Percentiles rank a stretch among this genome's conserved stretches.
phyloP scores from a whole-genome alignment of 1,140 invertebrate species.

The Drosophila ambigua region DNA sequence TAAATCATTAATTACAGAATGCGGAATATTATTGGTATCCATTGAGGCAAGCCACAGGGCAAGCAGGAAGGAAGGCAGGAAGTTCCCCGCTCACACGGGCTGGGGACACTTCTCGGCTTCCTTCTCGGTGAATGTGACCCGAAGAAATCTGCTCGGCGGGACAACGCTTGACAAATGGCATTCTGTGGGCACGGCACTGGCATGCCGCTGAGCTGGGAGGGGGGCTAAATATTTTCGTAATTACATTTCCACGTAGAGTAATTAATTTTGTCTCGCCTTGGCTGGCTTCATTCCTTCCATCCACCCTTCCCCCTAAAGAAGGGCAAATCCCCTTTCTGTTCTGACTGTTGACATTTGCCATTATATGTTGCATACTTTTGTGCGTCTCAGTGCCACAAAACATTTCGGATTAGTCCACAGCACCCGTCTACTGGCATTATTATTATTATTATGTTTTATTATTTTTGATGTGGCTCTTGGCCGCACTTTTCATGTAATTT shows the following conservation, averaged over 20 bases:
- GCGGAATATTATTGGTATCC: conserved; percentile 66
- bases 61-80: not conserved
- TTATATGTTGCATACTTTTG: conserved; percentile 75
- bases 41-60: conserved; percentile 30
- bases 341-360: conserved; percentile 79
- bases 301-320: not conserved
- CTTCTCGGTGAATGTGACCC: conserved; percentile 22
- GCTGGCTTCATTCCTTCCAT: conserved; percentile 19
- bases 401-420: conserved; percentile 57
- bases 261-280: conserved; percentile 83
- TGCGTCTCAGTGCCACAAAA: conserved; percentile 59
- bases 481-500: conserved; percentile 67
- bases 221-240: conserved; percentile 83
- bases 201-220: conserved; percentile 69
- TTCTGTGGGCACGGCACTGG: conserved; percentile 59
- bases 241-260: conserved; percentile 84
- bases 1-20: conserved; percentile 75
- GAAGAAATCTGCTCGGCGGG: conserved; percentile 50
- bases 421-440: conserved; percentile 17
- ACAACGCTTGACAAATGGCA: conserved; percentile 76
- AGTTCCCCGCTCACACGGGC: conserved; percentile 4
- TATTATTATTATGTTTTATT: conserved; percentile 71
- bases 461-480: conserved; percentile 57
- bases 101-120: too few relatives aligned
- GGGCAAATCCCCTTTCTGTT: not conserved